Evolutionary conservation across 2,888 invertebrate genomes (phyloP).

Genomic region (Trichopria drosophilae): DNA sequence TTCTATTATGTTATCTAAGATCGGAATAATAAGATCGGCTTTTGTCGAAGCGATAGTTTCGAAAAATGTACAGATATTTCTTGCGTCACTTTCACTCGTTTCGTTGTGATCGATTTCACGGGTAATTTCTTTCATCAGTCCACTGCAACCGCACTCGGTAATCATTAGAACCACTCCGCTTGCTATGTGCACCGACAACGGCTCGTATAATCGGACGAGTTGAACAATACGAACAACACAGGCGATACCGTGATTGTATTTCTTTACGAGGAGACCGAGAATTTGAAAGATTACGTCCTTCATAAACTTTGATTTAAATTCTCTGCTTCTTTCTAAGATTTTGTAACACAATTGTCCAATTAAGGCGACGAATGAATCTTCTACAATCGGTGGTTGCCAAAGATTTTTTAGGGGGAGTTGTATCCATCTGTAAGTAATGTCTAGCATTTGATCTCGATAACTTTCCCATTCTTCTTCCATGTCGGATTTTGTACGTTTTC

Average conservation of each 20-base stretch:
- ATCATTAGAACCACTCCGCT: conserved; percentile 73
- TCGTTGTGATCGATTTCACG: conserved; percentile 75
- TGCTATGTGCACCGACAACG: conserved; percentile 70
- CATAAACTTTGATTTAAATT: conserved; percentile 66
- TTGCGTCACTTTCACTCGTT: conserved; percentile 60
- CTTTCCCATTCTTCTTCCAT: conserved; percentile 69
- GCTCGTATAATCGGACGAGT: conserved; percentile 76
- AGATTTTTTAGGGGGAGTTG: conserved; percentile 73
- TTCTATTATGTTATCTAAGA: conserved; percentile 48
- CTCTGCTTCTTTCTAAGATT: conserved; percentile 66
- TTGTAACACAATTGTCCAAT: conserved; percentile 76
- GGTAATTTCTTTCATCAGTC: conserved; percentile 74
- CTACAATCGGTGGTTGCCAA: conserved; percentile 82
- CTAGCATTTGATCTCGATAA: conserved; percentile 69
- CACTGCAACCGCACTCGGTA: conserved; percentile 68
- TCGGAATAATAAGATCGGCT: conserved; percentile 47
- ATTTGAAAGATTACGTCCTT: conserved; percentile 72
- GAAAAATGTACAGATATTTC: conserved; percentile 50
- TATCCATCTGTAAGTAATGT: conserved; percentile 68
- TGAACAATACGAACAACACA: conserved; percentile 72
- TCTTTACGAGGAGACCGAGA: conserved; percentile 78
- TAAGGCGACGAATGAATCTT: conserved; percentile 82
- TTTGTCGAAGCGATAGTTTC: conserved; percentile 44
- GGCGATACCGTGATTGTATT: conserved; percentile 79
- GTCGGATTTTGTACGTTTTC: conserved; percentile 44